phyloP scores from a whole-genome alignment of 1,140 invertebrate species.

The Zaprionus capensis region DNA sequence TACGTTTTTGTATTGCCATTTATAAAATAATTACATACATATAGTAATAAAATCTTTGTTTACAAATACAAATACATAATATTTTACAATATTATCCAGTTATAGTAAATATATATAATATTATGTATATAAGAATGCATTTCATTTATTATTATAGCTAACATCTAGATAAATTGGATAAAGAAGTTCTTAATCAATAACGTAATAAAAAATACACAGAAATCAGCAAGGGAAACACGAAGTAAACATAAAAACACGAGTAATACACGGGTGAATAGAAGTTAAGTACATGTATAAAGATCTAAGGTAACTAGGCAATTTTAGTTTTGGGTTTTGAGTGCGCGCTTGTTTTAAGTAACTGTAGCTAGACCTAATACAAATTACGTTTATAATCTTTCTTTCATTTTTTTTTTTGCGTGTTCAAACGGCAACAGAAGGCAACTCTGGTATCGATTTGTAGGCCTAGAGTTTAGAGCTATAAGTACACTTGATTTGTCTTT shows the following conservation, averaged over 20 bases:
- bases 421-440: constrained; percentile 48
- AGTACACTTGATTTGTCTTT: constrained; percentile 75
- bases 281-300: constrained; percentile 25
- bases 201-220: constrained; percentile 54
- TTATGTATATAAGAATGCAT: constrained; percentile 35
- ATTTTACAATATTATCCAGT: constrained; percentile 69
- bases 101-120: constrained; percentile 16
- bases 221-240: constrained; percentile 23
- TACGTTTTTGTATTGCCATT: constrained; percentile 41
- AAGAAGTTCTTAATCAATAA: constrained; percentile 62
- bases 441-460: constrained; percentile 31
- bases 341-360: constrained; percentile 58
- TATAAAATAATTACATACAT: constrained; percentile 51
- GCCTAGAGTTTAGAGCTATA: constrained; percentile 48
- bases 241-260: constrained; percentile 6
- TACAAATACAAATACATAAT: constrained; percentile 73
- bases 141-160: constrained; percentile 43
- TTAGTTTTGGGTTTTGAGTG: constrained; percentile 52
- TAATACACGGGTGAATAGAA: constrained; percentile 10
- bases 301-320: constrained; percentile 54
- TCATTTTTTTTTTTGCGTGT: constrained; percentile 1
- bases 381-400: constrained; percentile 29
- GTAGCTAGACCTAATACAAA: constrained; percentile 67
- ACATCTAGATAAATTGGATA: constrained; percentile 66
- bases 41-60: constrained; percentile 76